Percentiles rank a stretch among this genome's conserved stretches.
Evolutionary conservation across 2,797 vertebrate species (phyloP).

Genomic region (Parotocinclus haroldoi): DNA sequence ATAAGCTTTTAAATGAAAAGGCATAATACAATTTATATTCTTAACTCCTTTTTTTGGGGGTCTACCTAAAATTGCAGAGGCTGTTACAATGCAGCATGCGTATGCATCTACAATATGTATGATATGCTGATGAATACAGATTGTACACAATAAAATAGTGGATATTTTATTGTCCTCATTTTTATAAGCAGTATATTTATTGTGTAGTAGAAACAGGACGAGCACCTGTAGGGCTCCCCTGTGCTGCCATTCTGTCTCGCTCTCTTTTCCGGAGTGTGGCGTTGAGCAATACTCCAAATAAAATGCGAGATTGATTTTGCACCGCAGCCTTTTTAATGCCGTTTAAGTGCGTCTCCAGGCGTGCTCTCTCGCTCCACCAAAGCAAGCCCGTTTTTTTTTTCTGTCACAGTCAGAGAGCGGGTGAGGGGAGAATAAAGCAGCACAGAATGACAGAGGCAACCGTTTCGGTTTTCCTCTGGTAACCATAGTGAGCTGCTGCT

Average conservation of each 20-base stretch:
- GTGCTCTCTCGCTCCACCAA: constrained; percentile 15
- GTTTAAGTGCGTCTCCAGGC: constrained; percentile 37
- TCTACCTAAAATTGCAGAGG: too few species aligned
- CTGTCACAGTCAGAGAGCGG: constrained; percentile 9
- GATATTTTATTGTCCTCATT: too few species aligned
- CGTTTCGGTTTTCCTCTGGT: constrained; percentile 22
- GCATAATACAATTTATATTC: too few species aligned
- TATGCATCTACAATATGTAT: too few species aligned
- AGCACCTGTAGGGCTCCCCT: neutral
- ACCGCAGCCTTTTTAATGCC: constrained; percentile 37
- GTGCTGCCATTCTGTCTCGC: neutral
- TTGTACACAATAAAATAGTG: too few species aligned
- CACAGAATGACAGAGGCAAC: constrained; percentile 10
- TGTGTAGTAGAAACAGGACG: too few species aligned
- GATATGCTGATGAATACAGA: too few species aligned
- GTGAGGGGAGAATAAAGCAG: constrained; percentile 19
- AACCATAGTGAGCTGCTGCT: constrained; percentile 33
- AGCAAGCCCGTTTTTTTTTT: constrained; percentile 5
- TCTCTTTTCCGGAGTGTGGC: neutral
- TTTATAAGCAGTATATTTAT: too few species aligned
- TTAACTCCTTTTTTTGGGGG: too few species aligned
- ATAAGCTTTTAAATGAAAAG: too few species aligned
- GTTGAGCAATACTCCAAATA: constrained; percentile 1
- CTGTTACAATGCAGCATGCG: too few species aligned
- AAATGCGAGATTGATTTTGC: constrained; percentile 32